Evolutionary conservation across 2,888 invertebrate genomes (phyloP).

Genomic region (Spisula solida): DNA sequence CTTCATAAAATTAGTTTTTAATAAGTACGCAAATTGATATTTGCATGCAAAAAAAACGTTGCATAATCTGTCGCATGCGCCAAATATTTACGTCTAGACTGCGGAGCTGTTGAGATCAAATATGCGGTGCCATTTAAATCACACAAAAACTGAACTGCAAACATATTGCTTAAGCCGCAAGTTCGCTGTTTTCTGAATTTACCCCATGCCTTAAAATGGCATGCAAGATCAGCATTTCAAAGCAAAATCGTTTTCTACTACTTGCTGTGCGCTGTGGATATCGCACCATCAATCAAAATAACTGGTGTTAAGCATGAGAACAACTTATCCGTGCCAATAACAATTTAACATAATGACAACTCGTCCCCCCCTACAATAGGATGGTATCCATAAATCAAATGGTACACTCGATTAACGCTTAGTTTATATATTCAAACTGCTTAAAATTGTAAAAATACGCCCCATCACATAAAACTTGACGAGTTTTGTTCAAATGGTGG

Average conservation of each 20-base stretch:
- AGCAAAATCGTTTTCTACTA: constrained; percentile 26
- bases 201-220: constrained; percentile 45
- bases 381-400: constrained; percentile 45
- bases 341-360: constrained; percentile 48
- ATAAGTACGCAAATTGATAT: no score
- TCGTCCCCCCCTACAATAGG: constrained; percentile 33
- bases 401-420: constrained; percentile 20
- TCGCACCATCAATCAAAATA: constrained; percentile 53
- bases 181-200: constrained; percentile 40
- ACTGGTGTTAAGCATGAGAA: not conserved
- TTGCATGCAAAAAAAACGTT: no score
- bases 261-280: constrained; percentile 53
- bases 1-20: no score
- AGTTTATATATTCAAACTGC: constrained; percentile 20
- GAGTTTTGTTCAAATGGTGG: constrained; percentile 18
- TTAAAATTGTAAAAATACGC: constrained; percentile 1
- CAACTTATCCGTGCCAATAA: constrained; percentile 32
- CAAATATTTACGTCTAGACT: no score
- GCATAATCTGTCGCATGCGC: no score
- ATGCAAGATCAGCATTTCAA: constrained; percentile 56
- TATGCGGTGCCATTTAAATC: not conserved
- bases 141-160: not conserved
- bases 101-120: not conserved
- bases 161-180: constrained; percentile 14
- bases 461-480: constrained; percentile 3